Base-by-base conservation (phyloP, 2,797 vertebrate genomes). In the Hafferia zeledoni region DNA sequence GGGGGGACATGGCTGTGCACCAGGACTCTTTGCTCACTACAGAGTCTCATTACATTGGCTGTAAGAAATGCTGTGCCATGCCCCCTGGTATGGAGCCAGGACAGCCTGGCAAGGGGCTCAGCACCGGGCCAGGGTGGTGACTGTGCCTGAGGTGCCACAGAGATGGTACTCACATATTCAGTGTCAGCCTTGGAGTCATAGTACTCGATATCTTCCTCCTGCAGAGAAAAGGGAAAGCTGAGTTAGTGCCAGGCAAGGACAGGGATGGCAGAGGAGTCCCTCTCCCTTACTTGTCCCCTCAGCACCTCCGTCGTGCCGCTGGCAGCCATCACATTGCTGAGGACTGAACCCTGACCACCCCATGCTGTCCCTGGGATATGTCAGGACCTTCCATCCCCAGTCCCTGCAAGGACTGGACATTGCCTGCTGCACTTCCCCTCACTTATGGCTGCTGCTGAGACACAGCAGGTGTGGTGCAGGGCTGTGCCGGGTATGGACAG, bases 131-230 rank as follows among this genome's bases (percentile, higher is more conserved):
- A 0, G 41, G 11, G 41, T 5, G 20, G 30, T 35, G 75, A 13
- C 37, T 14, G 44, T 47, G 47, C 30, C 5, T 1, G 35, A 0
- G 2, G 23, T 27, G 37, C 60, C 20, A n/a, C 8, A 59, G 33
- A 65, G 31, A 71, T 17, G 39, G 67, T 97, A 99, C 99, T 99
- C 97, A 99, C 99, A 57, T 99, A 98, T 98, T 99, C 99, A 10
- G 99, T 99, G 77, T 99, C 99, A 0, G 99, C 98, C 98, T 99
- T 99, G 97, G 99, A 99, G 86, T 99, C 99, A 23, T 99, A 99
- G 98, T 99, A 99, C 97, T 98, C 98, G 89, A 99, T 99, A 97
- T 99, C 98, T 96, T 98, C 99, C 97, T 99, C 99, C 99, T 99
- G 98, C 94, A 96, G 96, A 95, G 96, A 95, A 97, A 98, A 94